These are phyloP conservation scores for Argentina silus DNA, from an alignment of 2,797 vertebrate species.

Conservation along the genomic window DNA sequence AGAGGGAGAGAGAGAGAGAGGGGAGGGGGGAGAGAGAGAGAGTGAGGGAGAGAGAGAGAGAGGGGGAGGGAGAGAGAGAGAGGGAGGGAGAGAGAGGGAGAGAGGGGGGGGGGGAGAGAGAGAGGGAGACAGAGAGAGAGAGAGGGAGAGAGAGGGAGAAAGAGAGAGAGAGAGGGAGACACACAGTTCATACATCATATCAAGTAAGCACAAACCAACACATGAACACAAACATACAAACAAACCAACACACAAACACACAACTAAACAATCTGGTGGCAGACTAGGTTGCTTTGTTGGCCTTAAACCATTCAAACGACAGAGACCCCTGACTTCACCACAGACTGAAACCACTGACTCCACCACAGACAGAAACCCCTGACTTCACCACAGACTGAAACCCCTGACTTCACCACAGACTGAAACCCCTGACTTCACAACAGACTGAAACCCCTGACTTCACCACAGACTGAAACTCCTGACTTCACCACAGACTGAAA, in stretches of 20 bases:
- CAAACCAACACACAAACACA: neutral
- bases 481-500: neutral
- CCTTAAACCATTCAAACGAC: too few species aligned
- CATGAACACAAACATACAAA: conserved; percentile 6
- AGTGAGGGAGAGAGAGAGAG: conserved; percentile 22
- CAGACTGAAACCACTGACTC: neutral
- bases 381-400: neutral
- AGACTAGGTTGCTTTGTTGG: too few species aligned
- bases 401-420: neutral
- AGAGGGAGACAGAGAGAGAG: conserved; percentile 22
- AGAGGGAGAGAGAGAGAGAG: conserved; percentile 24
- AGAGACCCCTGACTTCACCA: too few species aligned
- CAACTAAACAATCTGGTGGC: neutral
- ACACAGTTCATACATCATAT: neutral
- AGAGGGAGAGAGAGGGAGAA: neutral
- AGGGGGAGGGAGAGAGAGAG: conserved; percentile 23
- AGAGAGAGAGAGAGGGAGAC: neutral
- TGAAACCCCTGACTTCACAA: too few species aligned
- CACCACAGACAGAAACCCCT: neutral
- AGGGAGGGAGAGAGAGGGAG: conserved; percentile 22
- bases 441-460: neutral
- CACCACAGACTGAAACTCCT: too few species aligned
- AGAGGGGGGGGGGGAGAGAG: conserved; percentile 29
- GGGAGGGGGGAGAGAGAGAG: conserved; percentile 23
- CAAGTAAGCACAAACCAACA: neutral